Conservation (phyloP, 1,140 invertebrate genomes). For the Apis laboriosa region DNA sequence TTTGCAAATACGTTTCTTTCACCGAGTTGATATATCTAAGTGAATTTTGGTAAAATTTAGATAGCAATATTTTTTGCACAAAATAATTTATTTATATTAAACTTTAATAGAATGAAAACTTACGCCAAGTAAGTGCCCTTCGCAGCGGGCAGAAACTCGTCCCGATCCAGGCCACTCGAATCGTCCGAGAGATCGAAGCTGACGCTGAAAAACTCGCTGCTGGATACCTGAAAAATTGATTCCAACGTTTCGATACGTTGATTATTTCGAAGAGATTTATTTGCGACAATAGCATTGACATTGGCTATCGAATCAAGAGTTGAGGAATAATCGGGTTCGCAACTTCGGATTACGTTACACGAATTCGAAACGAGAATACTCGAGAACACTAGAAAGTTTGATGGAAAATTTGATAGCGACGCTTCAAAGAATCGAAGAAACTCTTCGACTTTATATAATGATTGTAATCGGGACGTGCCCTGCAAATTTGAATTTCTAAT, state of each 20-base stretch:
- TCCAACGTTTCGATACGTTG: neutral
- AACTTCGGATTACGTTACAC: neutral
- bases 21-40: no score
- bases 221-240: conserved; percentile 83
- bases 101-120: conserved; percentile 72
- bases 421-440: neutral
- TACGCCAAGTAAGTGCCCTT: conserved; percentile 87
- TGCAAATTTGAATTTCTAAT: neutral
- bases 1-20: no score
- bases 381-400: neutral
- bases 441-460: neutral
- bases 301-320: no score
- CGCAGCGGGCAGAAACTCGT: conserved; percentile 86
- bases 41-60: no score
- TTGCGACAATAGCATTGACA: no score
- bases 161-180: conserved; percentile 80
- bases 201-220: conserved; percentile 89
- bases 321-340: no score
- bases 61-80: no score
- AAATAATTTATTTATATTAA: neutral
- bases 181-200: conserved; percentile 85
- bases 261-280: neutral
- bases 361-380: neutral
- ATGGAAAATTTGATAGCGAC: neutral
- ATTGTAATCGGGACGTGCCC: neutral